Evolutionary conservation across 2,888 invertebrate genomes (phyloP).

Genomic region (Cremastinae sp.): DNA sequence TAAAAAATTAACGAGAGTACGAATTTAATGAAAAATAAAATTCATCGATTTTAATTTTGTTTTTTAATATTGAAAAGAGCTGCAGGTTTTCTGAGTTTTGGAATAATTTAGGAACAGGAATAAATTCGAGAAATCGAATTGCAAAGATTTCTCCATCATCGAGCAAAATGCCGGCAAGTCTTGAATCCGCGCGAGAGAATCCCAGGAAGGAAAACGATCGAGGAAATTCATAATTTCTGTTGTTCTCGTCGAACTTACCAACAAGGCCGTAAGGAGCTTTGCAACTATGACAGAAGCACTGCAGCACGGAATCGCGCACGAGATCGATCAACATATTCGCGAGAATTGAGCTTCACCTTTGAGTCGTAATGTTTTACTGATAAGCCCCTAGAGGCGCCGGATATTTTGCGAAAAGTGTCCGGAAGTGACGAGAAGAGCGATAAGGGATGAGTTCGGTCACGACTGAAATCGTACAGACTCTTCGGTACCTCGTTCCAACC

Average conservation of each 20-base stretch:
- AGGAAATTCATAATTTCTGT: not conserved
- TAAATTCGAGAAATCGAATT: too few species aligned
- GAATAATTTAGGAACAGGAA: too few species aligned
- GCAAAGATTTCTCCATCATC: too few species aligned
- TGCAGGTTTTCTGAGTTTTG: too few species aligned
- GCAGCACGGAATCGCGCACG: slow-evolving; percentile 94
- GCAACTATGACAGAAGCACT: slow-evolving; percentile 97
- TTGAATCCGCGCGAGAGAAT: slow-evolving; percentile 14
- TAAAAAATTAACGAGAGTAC: too few species aligned
- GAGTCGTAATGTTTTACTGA: slow-evolving; percentile 10
- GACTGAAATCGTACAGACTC: too few species aligned
- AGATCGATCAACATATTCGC: slow-evolving; percentile 91
- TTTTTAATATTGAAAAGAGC: too few species aligned
- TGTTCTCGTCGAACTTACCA: slow-evolving; percentile 78
- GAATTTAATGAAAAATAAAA: not conserved
- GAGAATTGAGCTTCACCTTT: slow-evolving; percentile 33
- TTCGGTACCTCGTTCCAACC: too few species aligned
- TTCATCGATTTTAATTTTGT: not conserved
- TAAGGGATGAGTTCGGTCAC: too few species aligned
- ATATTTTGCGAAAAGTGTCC: slow-evolving; percentile 22
- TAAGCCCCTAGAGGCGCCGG: not conserved
- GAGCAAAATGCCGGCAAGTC: slow-evolving; percentile 16
- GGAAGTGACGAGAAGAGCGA: too few species aligned
- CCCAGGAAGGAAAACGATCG: slow-evolving; percentile 30
- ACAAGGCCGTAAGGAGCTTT: slow-evolving; percentile 86